Conservation (phyloP, 2,113 vertebrate species). For the Noturus placidus region DNA sequence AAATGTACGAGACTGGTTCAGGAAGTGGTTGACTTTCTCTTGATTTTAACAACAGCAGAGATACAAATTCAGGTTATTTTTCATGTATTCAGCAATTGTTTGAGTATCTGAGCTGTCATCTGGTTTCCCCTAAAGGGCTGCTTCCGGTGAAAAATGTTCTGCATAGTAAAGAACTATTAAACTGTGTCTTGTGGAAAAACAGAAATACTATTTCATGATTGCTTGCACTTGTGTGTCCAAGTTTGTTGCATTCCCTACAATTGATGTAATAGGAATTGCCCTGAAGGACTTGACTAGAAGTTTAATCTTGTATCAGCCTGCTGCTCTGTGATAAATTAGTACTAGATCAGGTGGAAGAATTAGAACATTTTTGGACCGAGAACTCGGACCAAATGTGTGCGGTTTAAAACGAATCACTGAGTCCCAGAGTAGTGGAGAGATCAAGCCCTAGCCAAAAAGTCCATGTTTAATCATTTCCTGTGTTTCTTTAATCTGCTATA, state of each 20-base stretch:
- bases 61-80: neutral
- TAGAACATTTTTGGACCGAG: slow-evolving; percentile 19
- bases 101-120: neutral
- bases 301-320: neutral
- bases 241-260: neutral
- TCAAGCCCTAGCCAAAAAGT: neutral
- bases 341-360: slow-evolving; percentile 14
- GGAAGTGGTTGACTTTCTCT: neutral
- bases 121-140: neutral
- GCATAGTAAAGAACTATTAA: slow-evolving; percentile 1
- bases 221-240: neutral
- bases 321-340: neutral
- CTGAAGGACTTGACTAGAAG: neutral
- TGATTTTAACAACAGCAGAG: neutral
- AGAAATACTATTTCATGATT: neutral
- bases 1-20: neutral
- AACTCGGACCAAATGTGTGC: slow-evolving; percentile 18
- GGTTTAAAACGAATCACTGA: slow-evolving; percentile 11
- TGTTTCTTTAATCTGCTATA: slow-evolving; percentile 35
- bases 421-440: neutral
- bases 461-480: neutral
- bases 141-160: neutral
- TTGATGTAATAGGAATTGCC: neutral
- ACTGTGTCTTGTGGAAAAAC: neutral
- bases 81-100: neutral